These are phyloP conservation scores for Cygnus atratus DNA, from an alignment of 2,113 vertebrate species.

Conservation along the genomic window DNA sequence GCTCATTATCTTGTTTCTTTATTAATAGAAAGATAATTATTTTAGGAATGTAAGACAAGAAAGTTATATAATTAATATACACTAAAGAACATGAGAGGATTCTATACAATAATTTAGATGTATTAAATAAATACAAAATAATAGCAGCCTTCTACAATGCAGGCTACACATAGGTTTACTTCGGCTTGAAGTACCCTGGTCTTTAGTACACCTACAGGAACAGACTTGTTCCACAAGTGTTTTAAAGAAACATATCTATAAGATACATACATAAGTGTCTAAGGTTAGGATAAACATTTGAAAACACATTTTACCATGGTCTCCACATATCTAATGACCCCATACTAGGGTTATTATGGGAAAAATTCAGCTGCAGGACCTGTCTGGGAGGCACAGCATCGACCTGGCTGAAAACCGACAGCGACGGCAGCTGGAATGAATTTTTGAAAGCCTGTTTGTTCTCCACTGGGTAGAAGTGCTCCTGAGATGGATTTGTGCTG, in stretches of 20 bases:
- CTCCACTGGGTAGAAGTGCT: constrained; percentile 13
- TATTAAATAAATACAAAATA: constrained; percentile 87
- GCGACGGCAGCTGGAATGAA: neutral
- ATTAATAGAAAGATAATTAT: constrained; percentile 78
- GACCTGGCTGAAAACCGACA: neutral
- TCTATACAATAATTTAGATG: constrained; percentile 84
- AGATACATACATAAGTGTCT: constrained; percentile 87
- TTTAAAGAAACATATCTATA: constrained; percentile 93
- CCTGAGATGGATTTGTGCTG: neutral
- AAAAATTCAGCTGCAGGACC: constrained; percentile 66
- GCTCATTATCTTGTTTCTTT: constrained; percentile 23
- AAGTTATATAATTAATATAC: constrained; percentile 37
- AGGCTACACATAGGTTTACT: constrained; percentile 87
- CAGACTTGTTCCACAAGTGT: constrained; percentile 82
- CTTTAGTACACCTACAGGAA: constrained; percentile 84
- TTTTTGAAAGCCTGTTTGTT: constrained; percentile 44
- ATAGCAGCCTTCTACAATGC: constrained; percentile 92
- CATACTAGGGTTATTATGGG: constrained; percentile 69
- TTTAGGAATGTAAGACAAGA: constrained; percentile 59
- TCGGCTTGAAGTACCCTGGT: constrained; percentile 88
- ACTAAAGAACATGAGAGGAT: constrained; percentile 33
- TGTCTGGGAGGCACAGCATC: constrained; percentile 46
- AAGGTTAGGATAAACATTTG: constrained; percentile 56
- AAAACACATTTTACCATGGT: constrained; percentile 81
- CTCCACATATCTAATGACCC: constrained; percentile 87